phyloP scores from a whole-genome alignment of 2,888 invertebrate genomes.

The Ptilodon capucinus region DNA sequence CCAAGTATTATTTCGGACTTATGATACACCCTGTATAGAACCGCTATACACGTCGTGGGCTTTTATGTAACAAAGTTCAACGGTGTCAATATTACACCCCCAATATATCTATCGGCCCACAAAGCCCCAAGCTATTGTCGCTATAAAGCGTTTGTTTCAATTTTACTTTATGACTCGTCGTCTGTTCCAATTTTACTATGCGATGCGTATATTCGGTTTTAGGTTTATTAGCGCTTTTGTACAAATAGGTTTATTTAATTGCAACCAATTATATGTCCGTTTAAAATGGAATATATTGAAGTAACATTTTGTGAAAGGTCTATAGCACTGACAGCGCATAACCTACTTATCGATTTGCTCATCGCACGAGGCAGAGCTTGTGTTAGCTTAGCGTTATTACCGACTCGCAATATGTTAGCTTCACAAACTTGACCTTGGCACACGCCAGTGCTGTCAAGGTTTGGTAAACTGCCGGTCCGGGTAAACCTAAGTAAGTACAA shows the following conservation, averaged over 20 bases:
- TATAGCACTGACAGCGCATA: constrained; percentile 18
- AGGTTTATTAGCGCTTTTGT: not conserved
- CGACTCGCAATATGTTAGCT: constrained; percentile 20
- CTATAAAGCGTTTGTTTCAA: not conserved
- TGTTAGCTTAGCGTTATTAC: constrained; percentile 14
- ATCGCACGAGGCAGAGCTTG: constrained; percentile 18
- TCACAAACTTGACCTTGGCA: constrained; percentile 31
- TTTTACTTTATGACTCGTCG: not conserved
- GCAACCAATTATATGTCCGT: not conserved
- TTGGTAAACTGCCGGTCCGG: constrained; percentile 3
- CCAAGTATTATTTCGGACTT: too few species aligned
- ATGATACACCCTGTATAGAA: too few species aligned
- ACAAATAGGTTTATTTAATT: not conserved
- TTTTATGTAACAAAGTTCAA: not conserved
- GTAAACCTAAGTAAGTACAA: not conserved
- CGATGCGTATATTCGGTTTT: not conserved
- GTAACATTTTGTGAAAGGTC: constrained; percentile 14
- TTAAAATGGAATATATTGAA: constrained; percentile 2
- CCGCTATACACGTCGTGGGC: too few species aligned
- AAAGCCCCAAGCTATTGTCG: not conserved
- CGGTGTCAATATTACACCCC: not conserved
- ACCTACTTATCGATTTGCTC: constrained; percentile 32
- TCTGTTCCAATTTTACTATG: not conserved
- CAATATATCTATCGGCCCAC: not conserved
- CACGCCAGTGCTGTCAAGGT: constrained; percentile 1